Evolutionary conservation across 2,888 invertebrate species (phyloP).

Genomic region (Apomyelois bistriatella): DNA sequence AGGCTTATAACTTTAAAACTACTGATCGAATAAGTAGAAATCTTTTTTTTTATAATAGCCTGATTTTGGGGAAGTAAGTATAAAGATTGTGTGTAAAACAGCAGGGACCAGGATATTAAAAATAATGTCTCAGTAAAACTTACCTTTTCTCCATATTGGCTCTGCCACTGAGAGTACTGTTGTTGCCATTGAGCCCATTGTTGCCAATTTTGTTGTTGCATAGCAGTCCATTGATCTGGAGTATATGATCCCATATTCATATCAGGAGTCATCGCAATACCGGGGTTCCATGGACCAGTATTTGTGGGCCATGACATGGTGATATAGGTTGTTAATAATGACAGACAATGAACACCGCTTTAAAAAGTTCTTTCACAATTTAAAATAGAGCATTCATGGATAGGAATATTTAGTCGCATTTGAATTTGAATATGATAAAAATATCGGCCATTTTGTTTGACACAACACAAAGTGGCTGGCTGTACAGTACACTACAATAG

Average conservation of each 20-base stretch:
- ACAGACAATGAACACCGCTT: neutral
- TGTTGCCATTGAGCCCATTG: constrained; percentile 89
- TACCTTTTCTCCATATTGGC: constrained; percentile 87
- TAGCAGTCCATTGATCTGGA: constrained; percentile 83
- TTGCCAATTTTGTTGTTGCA: constrained; percentile 86
- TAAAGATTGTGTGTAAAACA: too few relatives aligned
- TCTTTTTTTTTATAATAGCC: too few relatives aligned
- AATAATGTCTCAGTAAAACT: too few relatives aligned
- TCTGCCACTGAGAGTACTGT: constrained; percentile 88
- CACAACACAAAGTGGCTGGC: neutral
- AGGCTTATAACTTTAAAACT: too few relatives aligned
- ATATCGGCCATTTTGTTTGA: constrained; percentile 33
- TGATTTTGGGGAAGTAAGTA: too few relatives aligned
- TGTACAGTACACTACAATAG: too few relatives aligned
- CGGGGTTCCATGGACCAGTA: constrained; percentile 54
- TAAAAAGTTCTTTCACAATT: neutral
- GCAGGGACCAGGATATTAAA: too few relatives aligned
- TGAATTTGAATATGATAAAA: neutral
- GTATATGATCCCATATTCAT: constrained; percentile 72
- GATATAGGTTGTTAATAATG: neutral
- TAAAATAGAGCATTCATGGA: neutral
- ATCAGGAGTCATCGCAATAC: constrained; percentile 45
- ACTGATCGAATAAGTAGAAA: too few relatives aligned
- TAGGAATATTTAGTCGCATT: neutral
- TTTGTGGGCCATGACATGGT: constrained; percentile 65